Conservation (phyloP, 1,140 invertebrate species). For the Orius insidiosus region DNA sequence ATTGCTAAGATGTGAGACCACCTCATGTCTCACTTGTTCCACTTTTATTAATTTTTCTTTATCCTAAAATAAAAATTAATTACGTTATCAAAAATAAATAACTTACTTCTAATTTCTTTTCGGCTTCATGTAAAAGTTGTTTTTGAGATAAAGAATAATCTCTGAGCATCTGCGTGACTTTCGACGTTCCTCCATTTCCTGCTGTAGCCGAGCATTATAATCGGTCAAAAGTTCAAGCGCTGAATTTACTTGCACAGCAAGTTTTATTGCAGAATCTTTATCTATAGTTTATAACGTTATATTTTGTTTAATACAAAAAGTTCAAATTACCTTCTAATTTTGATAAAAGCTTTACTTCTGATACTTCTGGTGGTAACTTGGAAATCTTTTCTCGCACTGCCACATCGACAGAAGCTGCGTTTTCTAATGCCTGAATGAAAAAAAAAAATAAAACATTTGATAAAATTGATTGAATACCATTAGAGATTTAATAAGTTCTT, state of each 20-base stretch:
- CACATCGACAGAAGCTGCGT: slow-evolving; percentile 85
- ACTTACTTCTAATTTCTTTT: slow-evolving; percentile 64
- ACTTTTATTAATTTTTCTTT: slow-evolving; percentile 74
- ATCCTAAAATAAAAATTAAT: slow-evolving; percentile 40
- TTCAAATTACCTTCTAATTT: slow-evolving; percentile 70
- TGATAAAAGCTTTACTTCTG: slow-evolving; percentile 67
- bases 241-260: slow-evolving; percentile 64
- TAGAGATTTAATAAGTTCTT: slow-evolving; percentile 65
- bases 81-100: no score
- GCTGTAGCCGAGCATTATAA: slow-evolving; percentile 69
- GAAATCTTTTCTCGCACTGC: slow-evolving; percentile 81
- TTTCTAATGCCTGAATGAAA: slow-evolving; percentile 68
- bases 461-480: slow-evolving; percentile 28
- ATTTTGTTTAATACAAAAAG: no score
- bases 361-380: slow-evolving; percentile 82
- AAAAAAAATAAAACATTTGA: slow-evolving; percentile 6
- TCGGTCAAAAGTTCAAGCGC: slow-evolving; percentile 69
- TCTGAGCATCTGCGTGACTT: slow-evolving; percentile 64
- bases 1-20: slow-evolving; percentile 81
- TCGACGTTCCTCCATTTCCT: slow-evolving; percentile 78
- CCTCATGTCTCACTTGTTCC: slow-evolving; percentile 62
- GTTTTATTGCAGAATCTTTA: slow-evolving; percentile 48
- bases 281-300: no score
- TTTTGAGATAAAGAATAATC: slow-evolving; percentile 75
- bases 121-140: slow-evolving; percentile 65